Evolutionary conservation across 2,113 vertebrate genomes (phyloP).

Genomic region (Microcebus griseorufus): DNA sequence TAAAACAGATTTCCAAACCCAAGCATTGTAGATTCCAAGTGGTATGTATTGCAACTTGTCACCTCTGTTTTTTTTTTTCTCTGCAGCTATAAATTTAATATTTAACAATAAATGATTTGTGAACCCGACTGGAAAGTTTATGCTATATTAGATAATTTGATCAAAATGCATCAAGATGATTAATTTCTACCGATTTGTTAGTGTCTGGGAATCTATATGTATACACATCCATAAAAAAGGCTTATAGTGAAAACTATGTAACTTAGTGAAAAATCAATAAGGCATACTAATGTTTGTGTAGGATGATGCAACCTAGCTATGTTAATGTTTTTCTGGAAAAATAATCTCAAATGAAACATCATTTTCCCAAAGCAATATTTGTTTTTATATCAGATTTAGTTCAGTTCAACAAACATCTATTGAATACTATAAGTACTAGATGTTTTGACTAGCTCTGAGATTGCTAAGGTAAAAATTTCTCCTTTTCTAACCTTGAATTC

Average conservation of each 20-base stretch:
- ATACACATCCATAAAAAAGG: neutral
- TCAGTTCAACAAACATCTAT: neutral
- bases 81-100: too few relatives aligned
- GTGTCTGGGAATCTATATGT: neutral
- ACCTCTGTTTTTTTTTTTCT: too few relatives aligned
- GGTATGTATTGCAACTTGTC: too few relatives aligned
- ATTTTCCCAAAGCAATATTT: neutral
- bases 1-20: too few relatives aligned
- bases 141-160: neutral
- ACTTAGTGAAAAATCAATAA: neutral
- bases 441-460: neutral
- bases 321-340: conserved; percentile 33
- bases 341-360: neutral
- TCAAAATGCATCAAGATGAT: neutral
- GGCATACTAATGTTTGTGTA: neutral
- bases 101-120: too few relatives aligned
- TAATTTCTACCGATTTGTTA: neutral
- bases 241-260: neutral
- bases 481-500: neutral
- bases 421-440: neutral
- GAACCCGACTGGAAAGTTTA: too few relatives aligned
- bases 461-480: neutral
- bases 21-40: too few relatives aligned
- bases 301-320: neutral
- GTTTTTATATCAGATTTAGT: neutral